These are phyloP conservation scores for Cantharis nigra DNA, from an alignment of 2,888 invertebrate genomes.

Conservation along the genomic window DNA sequence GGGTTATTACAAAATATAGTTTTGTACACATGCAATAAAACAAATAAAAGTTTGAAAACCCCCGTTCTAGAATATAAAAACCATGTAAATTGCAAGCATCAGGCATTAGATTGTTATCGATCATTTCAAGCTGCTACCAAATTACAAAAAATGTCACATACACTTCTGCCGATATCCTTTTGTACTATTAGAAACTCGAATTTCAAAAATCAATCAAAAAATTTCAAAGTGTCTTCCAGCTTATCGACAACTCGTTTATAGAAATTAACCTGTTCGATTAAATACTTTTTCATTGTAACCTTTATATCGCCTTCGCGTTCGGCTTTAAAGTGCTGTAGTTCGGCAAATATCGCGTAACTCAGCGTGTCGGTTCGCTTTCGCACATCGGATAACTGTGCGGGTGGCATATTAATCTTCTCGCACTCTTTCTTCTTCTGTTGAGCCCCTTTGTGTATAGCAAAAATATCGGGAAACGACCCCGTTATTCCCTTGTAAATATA, in stretches of 20 bases:
- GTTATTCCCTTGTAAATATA: constrained; percentile 95
- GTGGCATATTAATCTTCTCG: constrained; percentile 81
- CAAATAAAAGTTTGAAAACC: background rate
- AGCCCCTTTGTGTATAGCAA: constrained; percentile 87
- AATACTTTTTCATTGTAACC: constrained; percentile 81
- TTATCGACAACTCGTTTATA: constrained; percentile 83
- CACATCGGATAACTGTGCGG: constrained; percentile 79
- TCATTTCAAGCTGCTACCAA: background rate
- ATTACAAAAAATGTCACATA: background rate
- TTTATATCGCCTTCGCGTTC: constrained; percentile 87
- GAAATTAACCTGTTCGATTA: constrained; percentile 88
- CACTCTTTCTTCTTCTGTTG: constrained; percentile 89
- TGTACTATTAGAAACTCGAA: background rate
- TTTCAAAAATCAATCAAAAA: constrained; percentile 19
- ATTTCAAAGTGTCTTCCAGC: constrained; percentile 65
- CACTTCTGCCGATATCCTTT: background rate
- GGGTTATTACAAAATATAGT: background rate
- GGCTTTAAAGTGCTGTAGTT: constrained; percentile 89
- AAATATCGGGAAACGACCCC: constrained; percentile 86
- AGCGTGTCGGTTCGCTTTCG: constrained; percentile 86
- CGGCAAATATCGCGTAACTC: constrained; percentile 91
- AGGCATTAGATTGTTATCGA: background rate
- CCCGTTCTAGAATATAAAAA: background rate
- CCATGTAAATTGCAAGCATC: background rate
- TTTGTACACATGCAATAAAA: background rate